These are phyloP conservation scores for Prosapia bicincta DNA, from an alignment of 2,888 invertebrate species.

Conservation along the genomic window DNA sequence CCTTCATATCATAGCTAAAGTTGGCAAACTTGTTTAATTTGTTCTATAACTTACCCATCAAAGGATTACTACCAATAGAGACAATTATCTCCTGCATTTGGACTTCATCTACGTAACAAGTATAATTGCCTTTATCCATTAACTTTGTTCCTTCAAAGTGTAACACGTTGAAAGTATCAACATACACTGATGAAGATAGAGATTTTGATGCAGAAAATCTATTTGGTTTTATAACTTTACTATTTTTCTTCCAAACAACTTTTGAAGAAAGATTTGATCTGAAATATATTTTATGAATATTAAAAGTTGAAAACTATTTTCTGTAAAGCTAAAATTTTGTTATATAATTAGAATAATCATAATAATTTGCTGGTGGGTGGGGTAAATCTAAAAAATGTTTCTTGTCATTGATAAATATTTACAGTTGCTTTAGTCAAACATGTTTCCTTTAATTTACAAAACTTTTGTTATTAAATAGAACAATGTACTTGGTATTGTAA, in stretches of 20 bases:
- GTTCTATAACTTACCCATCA: background rate
- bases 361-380: no score
- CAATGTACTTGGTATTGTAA: no score
- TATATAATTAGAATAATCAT: no score
- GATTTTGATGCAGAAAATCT: slow-evolving; percentile 42
- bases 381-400: no score
- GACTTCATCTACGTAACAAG: slow-evolving; percentile 60
- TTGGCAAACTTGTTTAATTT: background rate
- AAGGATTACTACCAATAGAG: background rate
- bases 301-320: no score
- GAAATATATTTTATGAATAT: slow-evolving; percentile 11
- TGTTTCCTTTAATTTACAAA: no score
- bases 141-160: slow-evolving; percentile 55
- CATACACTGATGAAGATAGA: slow-evolving; percentile 46
- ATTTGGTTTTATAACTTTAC: slow-evolving; percentile 47
- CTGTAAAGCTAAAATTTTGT: no score
- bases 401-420: no score
- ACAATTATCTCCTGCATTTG: slow-evolving; percentile 48
- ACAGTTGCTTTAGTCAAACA: no score
- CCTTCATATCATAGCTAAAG: background rate
- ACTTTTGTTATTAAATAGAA: no score
- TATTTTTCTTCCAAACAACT: slow-evolving; percentile 56
- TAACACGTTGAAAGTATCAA: slow-evolving; percentile 55
- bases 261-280: slow-evolving; percentile 50
- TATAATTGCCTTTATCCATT: slow-evolving; percentile 65